Evolutionary conservation across 2,113 vertebrate genomes (phyloP), one percentile per base, ranked within the genome.

Genomic region (Xenopus laevis): DNA sequence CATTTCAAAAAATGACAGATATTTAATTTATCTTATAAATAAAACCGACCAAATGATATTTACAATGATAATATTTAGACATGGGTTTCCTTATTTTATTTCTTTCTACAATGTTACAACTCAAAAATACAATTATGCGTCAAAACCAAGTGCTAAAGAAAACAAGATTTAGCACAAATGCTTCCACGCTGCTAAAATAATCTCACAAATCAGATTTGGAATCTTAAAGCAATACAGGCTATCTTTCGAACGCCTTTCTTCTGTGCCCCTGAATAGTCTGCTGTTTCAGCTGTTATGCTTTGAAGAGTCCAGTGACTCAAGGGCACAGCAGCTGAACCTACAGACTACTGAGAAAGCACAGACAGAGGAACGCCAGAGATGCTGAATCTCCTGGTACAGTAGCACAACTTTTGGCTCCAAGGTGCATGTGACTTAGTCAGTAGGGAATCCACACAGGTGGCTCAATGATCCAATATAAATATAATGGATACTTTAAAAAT

Each of bases 241-340:
- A 58, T 68, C 45, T 47, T 52, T 60, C 33, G 59, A 44, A 64
- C 18, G 21, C 53, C 55, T 17, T n/a, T 4, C 18, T 68, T 60
- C 64, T 61, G 57, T 40, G 44, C 61, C 57, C 68, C 21, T 74
- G 64, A 68, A 75, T 23, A 52, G 68, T 59, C 21, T 75, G 72
- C 72, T 68, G 72, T 21, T 61, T 75, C 72, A 75, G 72, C 72
- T 75, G 72, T 62, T 68, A 3, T 45, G 44, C 57, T 68, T 65
- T 57, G 63, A 40, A 23, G 18, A 50, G 53, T 68, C 65, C 65
- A 21, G 53, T 10, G 65, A 68, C 46, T 68, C 65, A 75, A 68
- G 65, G 45, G 57, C 65, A 65, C 62, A 53, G 65, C 65, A 68
- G 72, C 65, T 75, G 72, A 68, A 65, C 62, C 71, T 73, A 61